Conservation (phyloP, 2,113 vertebrate species). For the Prionailurus bengalensis region DNA sequence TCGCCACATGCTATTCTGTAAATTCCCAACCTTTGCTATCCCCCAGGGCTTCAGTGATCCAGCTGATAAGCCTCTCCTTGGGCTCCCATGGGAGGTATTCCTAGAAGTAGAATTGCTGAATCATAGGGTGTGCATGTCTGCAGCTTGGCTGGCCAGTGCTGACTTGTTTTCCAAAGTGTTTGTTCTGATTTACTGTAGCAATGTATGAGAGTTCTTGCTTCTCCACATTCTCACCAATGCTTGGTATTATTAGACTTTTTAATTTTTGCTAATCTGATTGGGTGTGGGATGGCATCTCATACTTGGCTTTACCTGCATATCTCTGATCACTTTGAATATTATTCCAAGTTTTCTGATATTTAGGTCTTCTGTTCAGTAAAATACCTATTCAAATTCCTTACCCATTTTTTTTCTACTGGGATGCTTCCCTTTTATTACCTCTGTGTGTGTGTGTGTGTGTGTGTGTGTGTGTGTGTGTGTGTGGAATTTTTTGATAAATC, state of each 20-base stretch:
- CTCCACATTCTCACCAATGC: neutral
- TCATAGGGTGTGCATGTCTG: neutral
- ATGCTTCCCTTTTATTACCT: neutral
- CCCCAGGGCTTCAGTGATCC: neutral
- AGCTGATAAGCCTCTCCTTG: fast-evolving
- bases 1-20: fast-evolving
- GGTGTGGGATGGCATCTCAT: neutral
- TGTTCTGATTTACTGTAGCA: neutral
- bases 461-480: neutral
- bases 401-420: neutral
- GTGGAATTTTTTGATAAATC: neutral
- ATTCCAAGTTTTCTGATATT: neutral
- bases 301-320: neutral
- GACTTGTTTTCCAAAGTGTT: neutral
- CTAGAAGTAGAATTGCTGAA: constrained; percentile 11
- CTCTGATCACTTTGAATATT: neutral
- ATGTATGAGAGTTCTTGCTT: neutral
- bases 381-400: neutral
- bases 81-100: neutral
- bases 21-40: neutral
- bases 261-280: neutral
- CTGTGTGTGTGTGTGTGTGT: neutral
- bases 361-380: neutral
- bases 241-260: constrained; percentile 10
- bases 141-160: neutral